Conservation (phyloP, 1,140 invertebrate species). For the Calliphora vicina region DNA sequence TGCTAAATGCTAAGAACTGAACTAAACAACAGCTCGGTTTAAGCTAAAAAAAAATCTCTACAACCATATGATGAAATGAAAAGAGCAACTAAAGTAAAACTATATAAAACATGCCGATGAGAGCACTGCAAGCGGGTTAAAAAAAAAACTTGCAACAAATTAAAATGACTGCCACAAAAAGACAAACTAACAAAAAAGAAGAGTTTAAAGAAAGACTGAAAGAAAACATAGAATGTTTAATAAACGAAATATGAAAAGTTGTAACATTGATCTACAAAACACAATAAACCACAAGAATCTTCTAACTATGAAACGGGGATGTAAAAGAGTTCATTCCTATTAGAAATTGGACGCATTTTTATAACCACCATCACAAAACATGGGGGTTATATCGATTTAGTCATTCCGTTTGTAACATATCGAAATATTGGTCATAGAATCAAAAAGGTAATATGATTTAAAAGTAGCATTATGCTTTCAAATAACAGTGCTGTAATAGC, state of each 20-base stretch:
- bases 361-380: no score
- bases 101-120: not conserved
- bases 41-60: not conserved
- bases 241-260: slow-evolving; percentile 4
- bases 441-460: no score
- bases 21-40: not conserved
- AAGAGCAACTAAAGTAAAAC: not conserved
- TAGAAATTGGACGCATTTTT: no score
- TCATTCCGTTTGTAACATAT: no score
- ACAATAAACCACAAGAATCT: not conserved
- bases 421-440: no score
- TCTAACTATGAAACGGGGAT: not conserved
- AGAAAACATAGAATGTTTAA: not conserved
- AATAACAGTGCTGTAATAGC: no score
- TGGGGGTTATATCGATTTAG: no score
- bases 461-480: no score
- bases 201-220: not conserved
- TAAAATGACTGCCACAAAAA: not conserved
- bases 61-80: not conserved
- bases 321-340: not conserved
- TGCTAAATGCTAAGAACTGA: no score
- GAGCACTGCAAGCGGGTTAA: not conserved
- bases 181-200: not conserved
- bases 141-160: not conserved
- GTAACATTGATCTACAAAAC: not conserved